Base-by-base conservation (phyloP, 2,113 vertebrate species). In the Campylomormyrus tamandua region DNA sequence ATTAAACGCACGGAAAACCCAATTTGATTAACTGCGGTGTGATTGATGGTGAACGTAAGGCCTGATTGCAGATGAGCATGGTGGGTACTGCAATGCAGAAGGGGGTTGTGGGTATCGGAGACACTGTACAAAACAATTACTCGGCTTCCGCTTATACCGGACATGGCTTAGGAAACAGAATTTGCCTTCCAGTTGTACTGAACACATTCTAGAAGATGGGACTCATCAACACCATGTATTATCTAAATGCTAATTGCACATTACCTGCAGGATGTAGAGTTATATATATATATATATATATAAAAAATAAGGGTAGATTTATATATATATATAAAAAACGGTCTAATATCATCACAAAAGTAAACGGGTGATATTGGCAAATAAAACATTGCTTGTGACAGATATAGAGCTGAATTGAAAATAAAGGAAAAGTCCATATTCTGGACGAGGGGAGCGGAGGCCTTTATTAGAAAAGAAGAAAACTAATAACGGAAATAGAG, bases 1-100 rank as follows among this genome's bases (percentile, higher is more conserved):
- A 89, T 89, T 89, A 89, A 89, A 85, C 7, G 39, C 49, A n/a
- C 5, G 89, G 77, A 53, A 62, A 89, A 89, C 52, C 89, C 49
- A 24, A 80, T 84, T 85, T 89, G 89, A 84, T 84, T 89, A 42
- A 89, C 52, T 62, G 53, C 45, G n/a, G 8, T 13, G 10, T 77
- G 21, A 83, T 83, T 58, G 77, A 58, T 46, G 50, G 52, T 53
- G 27, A 42, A 24, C 42, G 21, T 19, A 84, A 35, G 31, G 35
- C 74, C 77, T 45, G 49, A 89, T 89, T 85, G 49, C 77, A 89
- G 74, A 83, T 56, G 35, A 84, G 35, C 49, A 21, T 11, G 11
- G 17, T 56, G 21, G 52, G 11, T n/a, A 17, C 24, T 39, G 50
- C 27, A 53, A 24, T 27, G 48, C 24, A 24, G 21, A 15, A 46